phyloP scores from a whole-genome alignment of 2,888 invertebrate species.

The Hymenopus coronatus region DNA sequence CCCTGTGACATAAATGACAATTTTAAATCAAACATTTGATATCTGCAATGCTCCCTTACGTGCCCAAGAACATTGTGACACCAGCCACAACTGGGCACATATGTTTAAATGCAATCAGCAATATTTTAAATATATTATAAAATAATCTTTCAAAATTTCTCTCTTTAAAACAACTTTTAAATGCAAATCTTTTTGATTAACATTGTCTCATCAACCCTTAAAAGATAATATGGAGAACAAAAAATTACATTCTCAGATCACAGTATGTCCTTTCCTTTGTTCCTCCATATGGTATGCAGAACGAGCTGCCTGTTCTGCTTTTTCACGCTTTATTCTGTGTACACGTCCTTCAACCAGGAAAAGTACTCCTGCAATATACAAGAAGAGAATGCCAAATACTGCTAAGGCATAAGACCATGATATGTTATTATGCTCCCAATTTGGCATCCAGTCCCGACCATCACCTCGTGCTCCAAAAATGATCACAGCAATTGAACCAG shows the following conservation, averaged over 20 bases:
- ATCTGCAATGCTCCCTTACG: no score
- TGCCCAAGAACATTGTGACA: no score
- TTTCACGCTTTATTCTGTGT: constrained; percentile 68
- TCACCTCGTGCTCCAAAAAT: constrained; percentile 90
- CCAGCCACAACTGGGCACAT: no score
- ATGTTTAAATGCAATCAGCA: not conserved
- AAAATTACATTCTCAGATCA: not conserved
- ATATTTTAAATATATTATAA: not conserved
- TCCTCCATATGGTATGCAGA: constrained; percentile 65
- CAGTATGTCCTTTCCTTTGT: constrained; percentile 61
- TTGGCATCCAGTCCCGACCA: constrained; percentile 92
- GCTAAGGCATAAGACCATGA: constrained; percentile 92
- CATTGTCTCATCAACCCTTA: not conserved
- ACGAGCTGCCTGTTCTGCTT: constrained; percentile 49
- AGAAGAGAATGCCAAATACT: constrained; percentile 70
- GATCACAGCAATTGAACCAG: constrained; percentile 78
- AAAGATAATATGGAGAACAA: not conserved
- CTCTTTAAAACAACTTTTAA: not conserved
- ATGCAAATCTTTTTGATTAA: not conserved
- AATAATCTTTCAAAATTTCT: not conserved
- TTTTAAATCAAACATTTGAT: no score
- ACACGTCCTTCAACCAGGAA: constrained; percentile 82
- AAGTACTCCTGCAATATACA: constrained; percentile 73
- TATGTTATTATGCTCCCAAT: constrained; percentile 92
- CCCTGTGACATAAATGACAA: no score